Conservation (phyloP, 53 echinoderm and acorn worm species). For the Antedon mediterranea region DNA sequence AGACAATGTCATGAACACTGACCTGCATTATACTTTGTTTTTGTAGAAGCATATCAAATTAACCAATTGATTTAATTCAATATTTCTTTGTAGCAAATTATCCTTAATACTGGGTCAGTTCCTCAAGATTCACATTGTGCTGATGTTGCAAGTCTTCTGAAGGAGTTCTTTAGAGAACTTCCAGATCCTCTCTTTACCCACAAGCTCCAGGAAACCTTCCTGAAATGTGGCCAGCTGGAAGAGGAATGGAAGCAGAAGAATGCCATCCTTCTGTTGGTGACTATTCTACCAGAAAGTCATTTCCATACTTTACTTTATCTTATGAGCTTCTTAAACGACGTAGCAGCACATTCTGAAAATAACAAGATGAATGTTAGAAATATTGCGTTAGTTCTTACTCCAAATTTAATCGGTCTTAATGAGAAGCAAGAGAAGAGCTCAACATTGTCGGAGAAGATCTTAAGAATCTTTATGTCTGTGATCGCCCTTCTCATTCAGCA, state of each 20-base stretch:
- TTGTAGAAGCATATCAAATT: neutral
- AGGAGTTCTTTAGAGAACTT: conserved; percentile 76
- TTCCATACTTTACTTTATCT: conserved; percentile 57
- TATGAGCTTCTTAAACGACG: conserved; percentile 51
- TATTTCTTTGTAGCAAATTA: conserved; percentile 26
- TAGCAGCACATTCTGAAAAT: conserved; percentile 27
- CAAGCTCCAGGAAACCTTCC: conserved; percentile 41
- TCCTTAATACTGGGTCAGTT: conserved; percentile 40
- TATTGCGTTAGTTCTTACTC: conserved; percentile 66
- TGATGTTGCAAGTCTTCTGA: conserved; percentile 85
- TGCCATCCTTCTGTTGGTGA: conserved; percentile 38
- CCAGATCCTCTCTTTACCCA: conserved; percentile 58
- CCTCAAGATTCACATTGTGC: conserved; percentile 46
- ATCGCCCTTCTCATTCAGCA: conserved; percentile 57
- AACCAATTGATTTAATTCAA: neutral
- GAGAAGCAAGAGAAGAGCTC: conserved; percentile 31
- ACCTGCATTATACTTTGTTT: neutral
- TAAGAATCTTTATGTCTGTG: conserved; percentile 38
- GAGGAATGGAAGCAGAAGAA: conserved; percentile 42
- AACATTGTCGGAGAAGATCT: conserved; percentile 37
- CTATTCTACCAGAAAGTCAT: conserved; percentile 40
- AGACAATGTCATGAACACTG: too few relatives aligned
- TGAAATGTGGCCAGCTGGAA: conserved; percentile 51
- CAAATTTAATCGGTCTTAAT: conserved; percentile 51
- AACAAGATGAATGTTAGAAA: conserved; percentile 89